Evolutionary conservation across 1,140 invertebrate species (phyloP).

Genomic region (Platyscapa corneri): DNA sequence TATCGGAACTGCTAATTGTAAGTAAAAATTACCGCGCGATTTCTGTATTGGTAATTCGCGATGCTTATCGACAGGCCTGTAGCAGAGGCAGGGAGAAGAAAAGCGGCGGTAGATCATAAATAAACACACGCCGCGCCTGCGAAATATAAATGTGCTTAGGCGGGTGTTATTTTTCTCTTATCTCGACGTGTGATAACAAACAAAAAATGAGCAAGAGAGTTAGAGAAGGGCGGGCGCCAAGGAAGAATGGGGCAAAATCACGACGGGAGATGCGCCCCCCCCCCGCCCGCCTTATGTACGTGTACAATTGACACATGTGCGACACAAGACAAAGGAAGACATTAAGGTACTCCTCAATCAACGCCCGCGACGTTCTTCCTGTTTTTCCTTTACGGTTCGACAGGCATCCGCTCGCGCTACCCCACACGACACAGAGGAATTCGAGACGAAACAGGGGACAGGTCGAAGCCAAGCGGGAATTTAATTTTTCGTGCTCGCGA

Average conservation of each 20-base stretch:
- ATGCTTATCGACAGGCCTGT: neutral
- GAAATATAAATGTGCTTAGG: neutral
- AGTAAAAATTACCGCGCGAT: neutral
- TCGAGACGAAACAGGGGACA: neutral
- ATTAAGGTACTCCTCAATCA: slow-evolving; percentile 41
- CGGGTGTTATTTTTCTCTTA: neutral
- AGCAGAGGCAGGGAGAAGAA: too few species aligned
- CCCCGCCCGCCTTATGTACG: neutral
- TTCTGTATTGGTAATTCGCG: neutral
- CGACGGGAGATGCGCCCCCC: too few species aligned
- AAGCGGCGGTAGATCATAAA: too few species aligned
- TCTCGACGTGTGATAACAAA: neutral
- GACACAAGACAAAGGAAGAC: slow-evolving; percentile 28
- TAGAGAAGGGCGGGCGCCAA: too few species aligned
- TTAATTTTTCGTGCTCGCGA: neutral
- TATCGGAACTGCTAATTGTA: neutral
- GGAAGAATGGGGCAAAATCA: neutral
- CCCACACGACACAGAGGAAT: neutral
- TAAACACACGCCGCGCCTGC: too few species aligned
- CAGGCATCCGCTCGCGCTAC: neutral
- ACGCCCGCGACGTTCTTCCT: neutral
- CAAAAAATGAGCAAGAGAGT: neutral
- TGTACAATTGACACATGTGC: neutral
- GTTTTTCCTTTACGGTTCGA: slow-evolving; percentile 11
- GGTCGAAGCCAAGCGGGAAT: neutral